These are phyloP conservation scores for Fulmarus glacialis DNA, from an alignment of 2,113 vertebrate species.

Conservation along the genomic window DNA sequence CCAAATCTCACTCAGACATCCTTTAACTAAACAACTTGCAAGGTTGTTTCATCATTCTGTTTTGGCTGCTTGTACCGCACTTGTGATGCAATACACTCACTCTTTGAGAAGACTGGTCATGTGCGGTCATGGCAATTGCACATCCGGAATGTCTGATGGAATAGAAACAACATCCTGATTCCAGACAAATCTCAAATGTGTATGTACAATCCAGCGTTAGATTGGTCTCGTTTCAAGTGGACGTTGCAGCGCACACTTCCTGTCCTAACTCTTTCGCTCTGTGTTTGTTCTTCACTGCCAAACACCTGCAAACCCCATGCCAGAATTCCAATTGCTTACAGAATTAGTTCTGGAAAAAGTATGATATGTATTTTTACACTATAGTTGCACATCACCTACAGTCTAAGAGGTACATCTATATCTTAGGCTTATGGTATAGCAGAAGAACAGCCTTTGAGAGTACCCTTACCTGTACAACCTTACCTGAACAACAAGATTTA, in stretches of 20 bases:
- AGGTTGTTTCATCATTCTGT: neutral
- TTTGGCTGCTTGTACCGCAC: neutral
- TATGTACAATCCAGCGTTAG: neutral
- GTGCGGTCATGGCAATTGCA: neutral
- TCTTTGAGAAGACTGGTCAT: neutral
- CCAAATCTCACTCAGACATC: neutral
- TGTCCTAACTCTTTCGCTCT: neutral
- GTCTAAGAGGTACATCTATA: neutral
- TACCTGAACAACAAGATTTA: neutral
- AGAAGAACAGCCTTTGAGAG: neutral
- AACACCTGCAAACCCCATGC: neutral
- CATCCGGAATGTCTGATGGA: neutral
- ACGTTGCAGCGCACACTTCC: accelerated
- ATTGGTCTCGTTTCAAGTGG: neutral
- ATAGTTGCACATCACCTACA: neutral
- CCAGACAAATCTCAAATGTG: neutral
- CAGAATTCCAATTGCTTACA: neutral
- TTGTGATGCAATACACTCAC: neutral
- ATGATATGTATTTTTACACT: neutral
- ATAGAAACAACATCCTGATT: neutral
- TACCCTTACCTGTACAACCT: neutral
- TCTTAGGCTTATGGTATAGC: neutral
- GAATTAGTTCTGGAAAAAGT: neutral
- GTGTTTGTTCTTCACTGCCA: neutral
- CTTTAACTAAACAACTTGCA: neutral